Percentiles rank a stretch among this genome's conserved stretches.
Conservation (phyloP, 53 echinoderm and acorn worm genomes). For the Holothuria scabra region DNA sequence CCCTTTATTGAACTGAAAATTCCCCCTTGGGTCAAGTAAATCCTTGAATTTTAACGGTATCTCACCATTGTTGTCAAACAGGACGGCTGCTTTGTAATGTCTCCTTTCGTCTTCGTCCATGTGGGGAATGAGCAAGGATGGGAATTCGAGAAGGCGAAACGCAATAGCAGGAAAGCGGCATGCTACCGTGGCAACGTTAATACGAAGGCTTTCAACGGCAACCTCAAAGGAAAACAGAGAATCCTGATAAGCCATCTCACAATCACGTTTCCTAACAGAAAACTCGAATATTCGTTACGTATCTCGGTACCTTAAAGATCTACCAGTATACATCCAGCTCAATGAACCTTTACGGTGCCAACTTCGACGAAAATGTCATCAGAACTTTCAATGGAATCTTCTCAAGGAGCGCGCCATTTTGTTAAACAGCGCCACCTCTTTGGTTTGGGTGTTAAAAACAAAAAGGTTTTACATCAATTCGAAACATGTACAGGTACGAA, state of each 20-base stretch:
- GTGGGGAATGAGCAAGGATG: slow-evolving; percentile 83
- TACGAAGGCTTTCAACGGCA: slow-evolving; percentile 77
- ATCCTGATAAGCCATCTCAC: slow-evolving; percentile 44
- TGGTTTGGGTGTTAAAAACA: neutral
- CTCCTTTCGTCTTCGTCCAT: slow-evolving; percentile 61
- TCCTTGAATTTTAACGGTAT: slow-evolving; percentile 72
- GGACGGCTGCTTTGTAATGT: slow-evolving; percentile 59
- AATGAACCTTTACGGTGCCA: too few relatives aligned
- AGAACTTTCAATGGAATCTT: neutral
- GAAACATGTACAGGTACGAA: too few relatives aligned
- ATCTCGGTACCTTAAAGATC: too few relatives aligned
- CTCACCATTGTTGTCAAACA: slow-evolving; percentile 4
- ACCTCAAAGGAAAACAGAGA: slow-evolving; percentile 89
- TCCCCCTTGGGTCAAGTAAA: slow-evolving; percentile 81
- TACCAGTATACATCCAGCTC: too few relatives aligned
- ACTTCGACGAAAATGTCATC: too few relatives aligned
- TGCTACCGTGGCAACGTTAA: slow-evolving; percentile 62
- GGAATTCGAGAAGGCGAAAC: slow-evolving; percentile 89
- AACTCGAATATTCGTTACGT: too few relatives aligned
- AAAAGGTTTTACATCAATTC: too few relatives aligned
- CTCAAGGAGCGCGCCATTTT: slow-evolving; percentile 23
- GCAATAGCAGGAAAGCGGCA: slow-evolving; percentile 95
- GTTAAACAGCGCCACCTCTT: neutral
- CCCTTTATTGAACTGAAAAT: slow-evolving; percentile 84
- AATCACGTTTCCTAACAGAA: too few relatives aligned